Conservation (phyloP, 1,140 invertebrate species). For the Heliconius hermathena region DNA sequence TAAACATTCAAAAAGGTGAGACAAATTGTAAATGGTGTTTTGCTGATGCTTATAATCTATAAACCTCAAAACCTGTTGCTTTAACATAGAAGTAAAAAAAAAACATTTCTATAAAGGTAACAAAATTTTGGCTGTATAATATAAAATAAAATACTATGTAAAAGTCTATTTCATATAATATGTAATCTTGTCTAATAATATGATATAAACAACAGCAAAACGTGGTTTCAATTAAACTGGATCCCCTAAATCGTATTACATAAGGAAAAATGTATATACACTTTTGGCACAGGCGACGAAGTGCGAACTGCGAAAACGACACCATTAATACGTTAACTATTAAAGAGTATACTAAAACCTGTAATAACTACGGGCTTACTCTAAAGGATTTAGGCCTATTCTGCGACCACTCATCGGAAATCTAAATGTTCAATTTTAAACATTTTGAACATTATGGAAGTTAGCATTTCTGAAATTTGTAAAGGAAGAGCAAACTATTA, state of each 20-base stretch:
- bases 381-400: conserved; percentile 74
- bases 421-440: not conserved
- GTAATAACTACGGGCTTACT: conserved; percentile 74
- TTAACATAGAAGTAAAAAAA: not conserved
- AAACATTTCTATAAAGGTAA: not conserved
- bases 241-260: conserved; percentile 24
- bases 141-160: not conserved
- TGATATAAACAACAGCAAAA: conserved; percentile 4
- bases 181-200: not conserved
- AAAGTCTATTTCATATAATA: not conserved
- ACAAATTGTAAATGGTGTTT: not conserved
- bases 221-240: not conserved
- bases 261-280: conserved; percentile 73
- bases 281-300: conserved; percentile 75
- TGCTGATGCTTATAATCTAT: not conserved
- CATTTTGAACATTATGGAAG: conserved; percentile 5
- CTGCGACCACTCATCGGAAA: conserved; percentile 13
- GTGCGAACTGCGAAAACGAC: conserved; percentile 58
- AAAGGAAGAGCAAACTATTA: conserved; percentile 11
- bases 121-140: not conserved
- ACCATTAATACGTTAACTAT: conserved; percentile 53
- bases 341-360: conserved; percentile 69
- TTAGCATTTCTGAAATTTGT: not conserved
- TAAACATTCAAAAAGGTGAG: conserved; percentile 7
- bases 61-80: not conserved